Conservation (phyloP, 2,888 invertebrate species). For the Oegoconia quadripuncta region DNA sequence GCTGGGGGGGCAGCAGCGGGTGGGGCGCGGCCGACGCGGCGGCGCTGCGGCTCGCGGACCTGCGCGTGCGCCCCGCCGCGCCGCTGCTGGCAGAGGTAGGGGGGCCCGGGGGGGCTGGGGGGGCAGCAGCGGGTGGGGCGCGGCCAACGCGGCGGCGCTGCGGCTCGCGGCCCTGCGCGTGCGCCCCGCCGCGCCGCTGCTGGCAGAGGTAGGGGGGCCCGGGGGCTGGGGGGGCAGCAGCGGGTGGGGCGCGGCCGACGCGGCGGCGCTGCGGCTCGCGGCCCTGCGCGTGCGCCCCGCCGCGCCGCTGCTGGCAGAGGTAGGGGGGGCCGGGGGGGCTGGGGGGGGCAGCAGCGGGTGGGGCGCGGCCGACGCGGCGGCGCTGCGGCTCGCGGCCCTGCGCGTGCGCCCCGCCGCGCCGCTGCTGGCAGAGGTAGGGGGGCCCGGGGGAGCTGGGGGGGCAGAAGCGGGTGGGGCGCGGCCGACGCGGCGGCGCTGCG, state of each 20-base stretch:
- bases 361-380: conserved; percentile 35
- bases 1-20: conserved; percentile 34
- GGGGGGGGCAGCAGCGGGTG: conserved; percentile 33
- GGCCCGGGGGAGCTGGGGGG: conserved; percentile 32
- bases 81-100: conserved; percentile 33
- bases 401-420: conserved; percentile 44
- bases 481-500: conserved; percentile 40
- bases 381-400: conserved; percentile 44
- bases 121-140: conserved; percentile 41
- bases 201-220: no score
- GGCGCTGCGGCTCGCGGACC: conserved; percentile 19
- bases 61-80: neutral
- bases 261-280: conserved; percentile 43
- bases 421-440: conserved; percentile 42
- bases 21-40: conserved; percentile 33
- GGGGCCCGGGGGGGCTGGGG: conserved; percentile 31
- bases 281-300: conserved; percentile 34
- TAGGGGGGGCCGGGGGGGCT: conserved; percentile 30
- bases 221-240: conserved; percentile 30
- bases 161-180: conserved; percentile 44
- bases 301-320: conserved; percentile 44
- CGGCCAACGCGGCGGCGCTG: conserved; percentile 37
- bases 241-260: conserved; percentile 37
- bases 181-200: conserved; percentile 33
- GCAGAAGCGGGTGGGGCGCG: conserved; percentile 33